Conservation (phyloP, 2,113 vertebrate species). For the Conger conger region DNA sequence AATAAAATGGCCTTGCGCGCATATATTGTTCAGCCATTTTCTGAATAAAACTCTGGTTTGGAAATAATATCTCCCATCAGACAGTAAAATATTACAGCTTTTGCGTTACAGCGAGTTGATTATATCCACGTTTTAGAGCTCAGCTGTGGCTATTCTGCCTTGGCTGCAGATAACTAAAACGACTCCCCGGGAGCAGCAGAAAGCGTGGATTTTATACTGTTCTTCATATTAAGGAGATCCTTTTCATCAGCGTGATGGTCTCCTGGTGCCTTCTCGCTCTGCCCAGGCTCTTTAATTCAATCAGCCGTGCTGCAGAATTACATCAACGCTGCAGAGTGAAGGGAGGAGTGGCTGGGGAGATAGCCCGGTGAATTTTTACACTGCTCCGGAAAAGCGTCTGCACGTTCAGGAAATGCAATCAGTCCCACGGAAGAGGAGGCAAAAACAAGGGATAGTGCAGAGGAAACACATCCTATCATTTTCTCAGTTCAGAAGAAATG, state of each 20-base stretch:
- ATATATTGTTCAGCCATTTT: not conserved
- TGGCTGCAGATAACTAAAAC: not conserved
- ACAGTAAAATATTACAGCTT: not conserved
- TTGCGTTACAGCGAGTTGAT: not conserved
- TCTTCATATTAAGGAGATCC: not conserved
- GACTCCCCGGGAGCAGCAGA: not conserved
- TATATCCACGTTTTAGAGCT: not conserved
- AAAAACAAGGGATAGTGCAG: conserved; percentile 37
- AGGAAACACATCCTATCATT: conserved; percentile 41
- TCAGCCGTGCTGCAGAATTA: conserved; percentile 47
- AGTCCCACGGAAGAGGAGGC: conserved; percentile 16
- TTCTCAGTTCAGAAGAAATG: conserved; percentile 32
- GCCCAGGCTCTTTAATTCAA: conserved; percentile 43
- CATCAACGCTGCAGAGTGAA: conserved; percentile 40
- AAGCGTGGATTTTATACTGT: not conserved
- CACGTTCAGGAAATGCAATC: conserved; percentile 1
- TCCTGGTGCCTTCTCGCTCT: not conserved
- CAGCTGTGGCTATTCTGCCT: not conserved
- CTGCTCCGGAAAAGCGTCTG: conserved; percentile 30
- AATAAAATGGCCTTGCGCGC: not conserved
- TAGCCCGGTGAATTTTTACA: conserved; percentile 38
- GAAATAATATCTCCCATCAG: not conserved
- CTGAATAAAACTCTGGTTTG: not conserved
- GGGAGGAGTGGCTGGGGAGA: not conserved
- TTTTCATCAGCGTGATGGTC: not conserved